Base-by-base conservation (phyloP, 2,797 vertebrate genomes). In the Leucoraja ocellata region DNA sequence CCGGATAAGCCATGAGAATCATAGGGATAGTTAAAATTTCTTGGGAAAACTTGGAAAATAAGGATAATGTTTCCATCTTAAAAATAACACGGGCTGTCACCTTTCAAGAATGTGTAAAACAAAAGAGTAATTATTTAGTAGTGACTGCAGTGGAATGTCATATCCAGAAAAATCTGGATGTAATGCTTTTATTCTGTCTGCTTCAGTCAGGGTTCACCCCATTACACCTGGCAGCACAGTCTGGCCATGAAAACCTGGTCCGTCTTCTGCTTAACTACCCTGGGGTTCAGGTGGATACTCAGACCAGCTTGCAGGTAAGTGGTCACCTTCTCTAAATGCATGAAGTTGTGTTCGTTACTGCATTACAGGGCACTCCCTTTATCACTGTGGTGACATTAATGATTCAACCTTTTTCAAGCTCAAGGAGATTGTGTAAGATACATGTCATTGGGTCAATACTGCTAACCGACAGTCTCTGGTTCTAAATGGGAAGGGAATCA, bases 141-240 rank as follows among this genome's bases (percentile, higher is more conserved):
- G 54, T 71, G 14, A 90, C 3, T 90, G 63, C 39, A 68, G 32
- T 90, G 84, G 58, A 16, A 88, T 74, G 46, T 46, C 2, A 74
- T 25, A 16, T 90, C 21, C n/a, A 0, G 68, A 36, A 73, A 11
- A 25, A 91, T 13, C 36, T 14, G 18, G 61, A 14, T 9, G 36
- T 46, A 92, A 76, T 76, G 36, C 10, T 25, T 54, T 76, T 92
- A 7, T 28, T 76, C 1, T 28, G n/a, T 10, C 39, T 58, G 32
- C 7, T 88, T 74, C 93, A 96, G 95, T 96, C 95, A 93, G 96
- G 95, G 25, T 95, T 94, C 93, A 96, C 96, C 61, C 95, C 96
- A 1, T 94, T 96, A 54, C 96, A 96, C 81, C 90, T 96, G 88
- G 95, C 96, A 36, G 95, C 96, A 58, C 95, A 94, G 93, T 96